A percentile compares a stretch with the other conserved stretches of the same genome.
Evolutionary conservation across 2,113 vertebrate genomes (phyloP).

Genomic region (Glaucomys volans): DNA sequence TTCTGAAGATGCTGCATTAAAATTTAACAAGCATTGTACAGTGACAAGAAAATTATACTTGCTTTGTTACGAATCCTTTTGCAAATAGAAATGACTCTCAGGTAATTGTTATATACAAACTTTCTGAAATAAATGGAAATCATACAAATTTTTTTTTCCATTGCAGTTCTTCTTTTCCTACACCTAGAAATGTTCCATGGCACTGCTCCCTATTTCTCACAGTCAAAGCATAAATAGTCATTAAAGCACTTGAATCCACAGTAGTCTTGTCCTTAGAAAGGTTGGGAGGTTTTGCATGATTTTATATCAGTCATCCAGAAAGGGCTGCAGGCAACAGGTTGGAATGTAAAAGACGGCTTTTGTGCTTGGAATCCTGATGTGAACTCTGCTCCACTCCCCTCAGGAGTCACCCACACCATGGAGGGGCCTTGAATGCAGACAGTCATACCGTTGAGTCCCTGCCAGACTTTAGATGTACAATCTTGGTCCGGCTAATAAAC

Average conservation of each 20-base stretch:
- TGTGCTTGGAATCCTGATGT: constrained; percentile 77
- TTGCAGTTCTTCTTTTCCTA: background rate
- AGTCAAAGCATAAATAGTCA: constrained; percentile 75
- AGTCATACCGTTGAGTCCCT: constrained; percentile 89
- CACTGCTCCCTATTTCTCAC: constrained; percentile 21
- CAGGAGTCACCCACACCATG: background rate
- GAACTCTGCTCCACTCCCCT: background rate
- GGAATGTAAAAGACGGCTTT: constrained; percentile 75
- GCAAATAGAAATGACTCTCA: constrained; percentile 70
- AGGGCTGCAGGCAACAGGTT: constrained; percentile 68
- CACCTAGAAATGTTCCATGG: constrained; percentile 51
- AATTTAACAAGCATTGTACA: constrained; percentile 55
- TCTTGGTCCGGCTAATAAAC: constrained; percentile 88
- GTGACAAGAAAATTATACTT: constrained; percentile 55
- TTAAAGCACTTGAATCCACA: constrained; percentile 83
- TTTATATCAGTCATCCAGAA: constrained; percentile 72
- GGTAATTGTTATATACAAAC: constrained; percentile 78
- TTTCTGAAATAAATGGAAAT: constrained; percentile 69
- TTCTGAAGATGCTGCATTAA: constrained; percentile 63
- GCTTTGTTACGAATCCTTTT: constrained; percentile 65
- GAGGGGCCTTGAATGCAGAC: constrained; percentile 7
- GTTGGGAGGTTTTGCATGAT: constrained; percentile 67
- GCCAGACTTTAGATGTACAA: constrained; percentile 88
- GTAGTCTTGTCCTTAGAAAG: constrained; percentile 68
- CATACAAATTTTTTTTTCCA: constrained; percentile 52